A percentile compares a stretch with the other conserved stretches of the same genome.
Conservation (phyloP, 2,113 vertebrate species). For the Neopipo cinnamomea region DNA sequence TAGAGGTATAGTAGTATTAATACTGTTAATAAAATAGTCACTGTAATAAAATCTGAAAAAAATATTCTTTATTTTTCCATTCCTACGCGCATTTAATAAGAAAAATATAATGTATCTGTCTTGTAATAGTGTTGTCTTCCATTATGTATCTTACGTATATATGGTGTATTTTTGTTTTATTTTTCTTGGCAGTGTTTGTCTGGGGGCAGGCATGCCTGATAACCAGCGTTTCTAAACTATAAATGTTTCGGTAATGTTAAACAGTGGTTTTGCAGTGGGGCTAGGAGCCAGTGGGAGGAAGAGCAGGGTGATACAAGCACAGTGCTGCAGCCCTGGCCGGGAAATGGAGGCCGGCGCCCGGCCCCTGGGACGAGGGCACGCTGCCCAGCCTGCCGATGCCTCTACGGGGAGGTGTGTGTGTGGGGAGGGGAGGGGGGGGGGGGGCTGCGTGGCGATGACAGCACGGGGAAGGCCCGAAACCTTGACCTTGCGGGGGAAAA, state of each 20-base stretch:
- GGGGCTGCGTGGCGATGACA: constrained; percentile 66
- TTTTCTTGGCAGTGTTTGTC: constrained; percentile 15
- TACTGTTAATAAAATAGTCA: constrained; percentile 79
- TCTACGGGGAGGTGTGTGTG: constrained; percentile 1
- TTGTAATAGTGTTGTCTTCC: constrained; percentile 32
- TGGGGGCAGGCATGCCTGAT: neutral
- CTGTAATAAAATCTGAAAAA: constrained; percentile 71
- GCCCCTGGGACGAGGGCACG: neutral
- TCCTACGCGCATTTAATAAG: neutral
- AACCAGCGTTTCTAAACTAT: constrained; percentile 24
- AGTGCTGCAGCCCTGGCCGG: neutral
- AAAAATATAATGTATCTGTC: neutral
- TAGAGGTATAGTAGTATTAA: constrained; percentile 73
- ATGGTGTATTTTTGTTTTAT: neutral
- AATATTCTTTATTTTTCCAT: constrained; percentile 61
- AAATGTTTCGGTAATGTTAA: constrained; percentile 55
- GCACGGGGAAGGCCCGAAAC: constrained; percentile 77
- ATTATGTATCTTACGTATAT: neutral
- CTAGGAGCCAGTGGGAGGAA: neutral
- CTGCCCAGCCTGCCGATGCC: constrained; percentile 1
- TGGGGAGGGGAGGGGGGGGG: neutral
- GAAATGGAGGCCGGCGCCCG: constrained; percentile 60
- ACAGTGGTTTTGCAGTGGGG: constrained; percentile 29
- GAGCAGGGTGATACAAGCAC: neutral
- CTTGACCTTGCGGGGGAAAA: constrained; percentile 80